Evolutionary conservation across 2,888 invertebrate genomes (phyloP), one percentile per base, ranked within the genome.

Genomic region (Rhopalosiphum nymphaeae): DNA sequence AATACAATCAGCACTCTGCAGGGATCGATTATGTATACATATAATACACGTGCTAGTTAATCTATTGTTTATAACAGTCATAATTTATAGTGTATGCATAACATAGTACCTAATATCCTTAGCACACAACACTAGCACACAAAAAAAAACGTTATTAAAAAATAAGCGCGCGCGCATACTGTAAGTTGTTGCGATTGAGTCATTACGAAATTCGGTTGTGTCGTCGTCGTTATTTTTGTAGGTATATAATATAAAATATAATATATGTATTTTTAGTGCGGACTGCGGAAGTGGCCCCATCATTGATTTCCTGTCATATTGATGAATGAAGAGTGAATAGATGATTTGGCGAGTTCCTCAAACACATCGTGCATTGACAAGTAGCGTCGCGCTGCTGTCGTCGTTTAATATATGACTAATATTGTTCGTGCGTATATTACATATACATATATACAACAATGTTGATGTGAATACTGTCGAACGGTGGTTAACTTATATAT

Each of bases 221-320:
- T 87, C 87, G 92, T 67, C 49, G 91, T 67, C 49, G n/a, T 61
- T 36, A 88, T 92, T 67, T 92, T 87, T 13, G 49, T 42, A 56
- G 42, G 29, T 61, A 61, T 87, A 44, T 21, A 36, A 78, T 67
- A 36, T 78, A 78, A 78, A 78, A 78, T 36, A 78, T 9, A 36
- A 36, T 36, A 67, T 87, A 53, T n/a, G 61, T 46, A 89, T 84
- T 94, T 85, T 61, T 29, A 49, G 85, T 86, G 90, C 61, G 86
- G 46, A 85, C 94, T 91, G 29, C 94, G 94, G 94, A 94, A 94
- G 86, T 94, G 89, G 84, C 85, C 29, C 61, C 86, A 86, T 91
- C 86, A 94, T 94, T 49, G 94, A 91, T 94, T 94, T 94, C 94
- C 94, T 94, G 94, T 94, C 94, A 91, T 49, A 87, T 16, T 91